These are phyloP conservation scores for Agrotis clavis DNA, from an alignment of 2,888 invertebrate genomes.

Conservation along the genomic window DNA sequence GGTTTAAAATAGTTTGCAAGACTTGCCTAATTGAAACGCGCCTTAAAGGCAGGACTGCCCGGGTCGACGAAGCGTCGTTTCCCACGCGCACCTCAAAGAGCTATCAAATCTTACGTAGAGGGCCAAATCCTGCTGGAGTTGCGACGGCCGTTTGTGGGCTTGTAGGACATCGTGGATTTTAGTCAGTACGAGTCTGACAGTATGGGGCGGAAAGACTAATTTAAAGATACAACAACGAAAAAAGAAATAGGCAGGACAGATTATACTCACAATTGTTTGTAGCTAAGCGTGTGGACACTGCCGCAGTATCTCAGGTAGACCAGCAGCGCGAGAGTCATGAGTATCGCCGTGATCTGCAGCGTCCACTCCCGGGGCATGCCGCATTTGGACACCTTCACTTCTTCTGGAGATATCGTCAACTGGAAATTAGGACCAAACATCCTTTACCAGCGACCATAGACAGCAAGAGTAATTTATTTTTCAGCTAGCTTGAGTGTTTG, in stretches of 20 bases:
- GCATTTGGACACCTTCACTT: conserved; percentile 95
- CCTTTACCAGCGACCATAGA: neutral
- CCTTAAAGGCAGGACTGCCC: no score
- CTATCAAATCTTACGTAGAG: no score
- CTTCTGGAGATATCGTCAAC: conserved; percentile 94
- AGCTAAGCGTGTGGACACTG: conserved; percentile 66
- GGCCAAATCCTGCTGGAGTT: no score
- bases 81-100: no score
- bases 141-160: no score
- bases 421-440: conserved; percentile 78
- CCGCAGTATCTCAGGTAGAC: conserved; percentile 79
- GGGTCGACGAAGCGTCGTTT: no score
- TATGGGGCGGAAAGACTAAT: no score
- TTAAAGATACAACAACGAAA: no score
- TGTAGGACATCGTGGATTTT: no score
- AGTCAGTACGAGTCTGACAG: no score
- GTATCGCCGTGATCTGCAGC: conserved; percentile 91
- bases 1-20: no score
- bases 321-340: conserved; percentile 88
- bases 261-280: conserved; percentile 81
- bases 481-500: neutral
- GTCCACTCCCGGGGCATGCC: conserved; percentile 95
- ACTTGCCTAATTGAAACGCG: no score
- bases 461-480: neutral
- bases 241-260: neutral